A percentile compares a stretch with the other conserved stretches of the same genome.
These are phyloP conservation scores for Eristalinus sepulchralis DNA, from an alignment of 2,888 invertebrate species.

Conservation along the genomic window DNA sequence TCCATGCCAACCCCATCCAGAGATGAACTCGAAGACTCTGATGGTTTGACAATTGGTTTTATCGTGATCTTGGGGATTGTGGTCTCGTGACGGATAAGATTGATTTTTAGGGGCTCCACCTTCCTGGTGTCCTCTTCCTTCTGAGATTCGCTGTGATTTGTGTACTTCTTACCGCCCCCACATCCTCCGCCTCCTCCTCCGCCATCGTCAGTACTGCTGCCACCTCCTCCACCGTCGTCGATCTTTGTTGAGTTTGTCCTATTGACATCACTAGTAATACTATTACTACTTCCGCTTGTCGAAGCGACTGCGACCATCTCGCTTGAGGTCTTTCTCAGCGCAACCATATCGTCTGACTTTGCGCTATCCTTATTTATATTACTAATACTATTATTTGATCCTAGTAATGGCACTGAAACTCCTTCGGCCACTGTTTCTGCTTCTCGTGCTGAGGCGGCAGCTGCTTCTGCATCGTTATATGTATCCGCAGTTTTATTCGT, in stretches of 20 bases:
- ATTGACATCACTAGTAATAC: constrained; percentile 69
- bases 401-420: constrained; percentile 74
- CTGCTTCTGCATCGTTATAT: constrained; percentile 45
- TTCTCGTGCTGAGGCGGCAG: constrained; percentile 68
- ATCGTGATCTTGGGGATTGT: constrained; percentile 77
- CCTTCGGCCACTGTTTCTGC: constrained; percentile 69
- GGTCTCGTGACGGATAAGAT: constrained; percentile 75
- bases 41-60: constrained; percentile 76
- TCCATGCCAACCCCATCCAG: constrained; percentile 74
- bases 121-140: constrained; percentile 75
- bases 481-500: constrained; percentile 28
- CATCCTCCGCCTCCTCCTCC: constrained; percentile 21
- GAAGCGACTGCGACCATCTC: constrained; percentile 56
- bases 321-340: constrained; percentile 47
- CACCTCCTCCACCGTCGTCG: constrained; percentile 66
- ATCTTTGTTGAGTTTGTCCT: constrained; percentile 64
- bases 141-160: constrained; percentile 72
- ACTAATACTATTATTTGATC: constrained; percentile 79
- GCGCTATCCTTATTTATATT: constrained; percentile 72
- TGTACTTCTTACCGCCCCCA: constrained; percentile 39
- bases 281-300: constrained; percentile 61
- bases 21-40: constrained; percentile 76
- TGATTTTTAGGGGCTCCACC: constrained; percentile 81
- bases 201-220: constrained; percentile 47
- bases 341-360: constrained; percentile 68